Base-by-base conservation (phyloP, 2,113 vertebrate genomes). In the Calidris pugnax region DNA sequence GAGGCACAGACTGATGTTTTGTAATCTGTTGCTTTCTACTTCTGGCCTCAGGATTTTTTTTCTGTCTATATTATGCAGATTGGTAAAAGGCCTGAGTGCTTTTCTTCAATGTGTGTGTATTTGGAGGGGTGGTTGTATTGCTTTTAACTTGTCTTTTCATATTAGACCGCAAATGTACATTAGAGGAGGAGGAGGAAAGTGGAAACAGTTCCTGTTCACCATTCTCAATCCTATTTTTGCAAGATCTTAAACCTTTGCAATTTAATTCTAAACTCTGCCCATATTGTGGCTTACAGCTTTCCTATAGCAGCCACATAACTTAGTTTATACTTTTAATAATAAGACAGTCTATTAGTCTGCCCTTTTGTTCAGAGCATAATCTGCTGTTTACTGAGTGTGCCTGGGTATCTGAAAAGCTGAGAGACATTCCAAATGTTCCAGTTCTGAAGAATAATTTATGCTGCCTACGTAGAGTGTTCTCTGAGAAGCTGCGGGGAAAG, bases 391-490 rank as follows among this genome's bases (percentile, higher is more conserved):
- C 24, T 81, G 73, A 10, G 35, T 64, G 1, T 76, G 51, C n/a
- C 64, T 76, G 71, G 59, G 17, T 82, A 26, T 89, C 81, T 66
- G 63, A 45, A 87, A 75, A 89, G 23, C 60, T 87, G 72, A 77
- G 27, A 63, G 30, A 45, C 16, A 8, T 91, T 91, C 66, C 82
- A 81, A 43, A 63, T 86, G 45, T 84, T 93, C 67, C 80, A 23
- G 45, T 88, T 71, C 66, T 89, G 86, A 64, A 62, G 66, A 87
- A 51, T 79, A 76, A 57, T 85, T 92, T 89, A 37, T 67, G 45
- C 64, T 95, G 89, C 87, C 93, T 92, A 91, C 85, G 2, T 85
- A 59, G 19, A 81, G 37, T 47, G 27, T 90, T 93, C 91, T 89
- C 47, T 68, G 55, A 85, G 74, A 74, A 96, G 57, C 39, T 64